These are phyloP conservation scores for Synanceia verrucosa DNA, from an alignment of 2,797 vertebrate genomes.

Conservation along the genomic window DNA sequence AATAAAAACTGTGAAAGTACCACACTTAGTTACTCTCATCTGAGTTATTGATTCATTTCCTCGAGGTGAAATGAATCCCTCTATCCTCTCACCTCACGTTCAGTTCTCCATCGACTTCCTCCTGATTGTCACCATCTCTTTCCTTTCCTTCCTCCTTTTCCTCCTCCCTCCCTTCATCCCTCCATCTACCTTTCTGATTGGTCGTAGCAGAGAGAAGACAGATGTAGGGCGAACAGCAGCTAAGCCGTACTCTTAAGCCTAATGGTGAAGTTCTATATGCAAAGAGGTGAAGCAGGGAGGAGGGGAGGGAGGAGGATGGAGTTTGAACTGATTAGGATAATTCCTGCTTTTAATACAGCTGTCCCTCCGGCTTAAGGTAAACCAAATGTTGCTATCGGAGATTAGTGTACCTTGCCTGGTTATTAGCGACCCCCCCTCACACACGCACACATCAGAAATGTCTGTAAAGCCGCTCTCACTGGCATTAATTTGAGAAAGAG, in stretches of 20 bases:
- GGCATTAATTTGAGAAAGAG: conserved; percentile 82
- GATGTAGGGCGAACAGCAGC: conserved; percentile 78
- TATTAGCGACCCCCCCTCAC: conserved; percentile 88
- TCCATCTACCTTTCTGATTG: conserved; percentile 68
- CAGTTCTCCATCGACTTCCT: not conserved
- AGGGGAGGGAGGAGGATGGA: conserved; percentile 67
- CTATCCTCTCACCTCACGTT: too few relatives aligned
- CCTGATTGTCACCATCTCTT: not conserved
- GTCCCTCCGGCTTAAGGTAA: conserved; percentile 98
- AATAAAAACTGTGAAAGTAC: too few relatives aligned
- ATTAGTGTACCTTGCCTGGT: conserved; percentile 99
- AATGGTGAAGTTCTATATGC: conserved; percentile 81
- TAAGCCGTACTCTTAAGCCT: conserved; percentile 81
- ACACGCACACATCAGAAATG: conserved; percentile 87
- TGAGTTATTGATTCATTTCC: too few relatives aligned
- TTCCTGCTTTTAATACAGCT: conserved; percentile 83
- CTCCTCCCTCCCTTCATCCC: conserved; percentile 34
- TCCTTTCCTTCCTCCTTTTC: conserved; percentile 1
- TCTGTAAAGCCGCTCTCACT: conserved; percentile 73
- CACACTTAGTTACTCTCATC: too few relatives aligned
- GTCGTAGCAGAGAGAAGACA: conserved; percentile 66
- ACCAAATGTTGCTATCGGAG: conserved; percentile 99
- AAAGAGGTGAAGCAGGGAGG: conserved; percentile 73
- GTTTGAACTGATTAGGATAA: conserved; percentile 83
- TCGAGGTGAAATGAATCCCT: too few relatives aligned